Percentiles rank a stretch among this genome's conserved stretches.
Conservation (phyloP, 2,113 vertebrate species). For the Sorex fumeus region DNA sequence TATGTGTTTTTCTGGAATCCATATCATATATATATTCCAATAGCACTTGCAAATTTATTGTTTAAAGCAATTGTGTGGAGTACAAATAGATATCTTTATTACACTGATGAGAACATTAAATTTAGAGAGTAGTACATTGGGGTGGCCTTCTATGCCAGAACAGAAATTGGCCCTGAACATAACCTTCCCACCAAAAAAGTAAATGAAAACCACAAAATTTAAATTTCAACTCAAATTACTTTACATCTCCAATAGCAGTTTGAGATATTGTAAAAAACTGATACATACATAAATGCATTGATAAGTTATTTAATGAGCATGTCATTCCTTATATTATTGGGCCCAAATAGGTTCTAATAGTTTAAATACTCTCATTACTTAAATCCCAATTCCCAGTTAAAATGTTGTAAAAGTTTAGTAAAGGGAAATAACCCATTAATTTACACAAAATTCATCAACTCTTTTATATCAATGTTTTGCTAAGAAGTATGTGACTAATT, state of each 20-base stretch:
- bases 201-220: not conserved
- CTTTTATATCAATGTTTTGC: constrained; percentile 59
- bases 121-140: not conserved
- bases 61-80: not conserved
- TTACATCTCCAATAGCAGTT: not conserved
- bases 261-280: constrained; percentile 9
- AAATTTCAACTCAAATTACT: constrained; percentile 15
- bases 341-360: constrained; percentile 41
- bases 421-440: constrained; percentile 68
- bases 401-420: constrained; percentile 54
- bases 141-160: too few relatives aligned
- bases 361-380: constrained; percentile 51
- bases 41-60: not conserved
- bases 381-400: constrained; percentile 64
- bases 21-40: not conserved
- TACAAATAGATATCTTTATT: not conserved
- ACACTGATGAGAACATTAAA: not conserved
- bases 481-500: constrained; percentile 68
- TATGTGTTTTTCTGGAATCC: not conserved
- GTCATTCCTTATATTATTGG: not conserved
- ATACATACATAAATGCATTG: not conserved
- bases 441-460: constrained; percentile 57
- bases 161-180: too few relatives aligned
- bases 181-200: too few relatives aligned
- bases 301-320: constrained; percentile 27